phyloP scores from a whole-genome alignment of 2,113 vertebrate genomes.

The Rhegmatorhina hoffmannsi region DNA sequence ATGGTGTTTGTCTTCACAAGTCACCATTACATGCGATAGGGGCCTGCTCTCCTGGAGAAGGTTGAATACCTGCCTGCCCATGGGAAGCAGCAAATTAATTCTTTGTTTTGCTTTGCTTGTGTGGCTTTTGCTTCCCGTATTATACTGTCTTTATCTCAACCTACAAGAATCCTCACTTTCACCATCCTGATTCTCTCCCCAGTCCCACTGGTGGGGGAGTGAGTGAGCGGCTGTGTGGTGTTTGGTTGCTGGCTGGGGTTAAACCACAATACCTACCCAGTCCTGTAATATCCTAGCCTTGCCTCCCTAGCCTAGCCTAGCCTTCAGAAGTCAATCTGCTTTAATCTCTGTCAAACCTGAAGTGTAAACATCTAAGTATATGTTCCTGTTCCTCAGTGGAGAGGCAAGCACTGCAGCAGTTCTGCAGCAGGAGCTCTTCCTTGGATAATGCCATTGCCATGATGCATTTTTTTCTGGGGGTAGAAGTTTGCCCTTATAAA shows the following conservation, averaged over 20 bases:
- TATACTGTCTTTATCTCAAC: background rate
- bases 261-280: background rate
- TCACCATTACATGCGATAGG: background rate
- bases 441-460: background rate
- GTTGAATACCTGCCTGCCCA: background rate
- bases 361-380: background rate
- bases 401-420: background rate
- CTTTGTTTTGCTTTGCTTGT: background rate
- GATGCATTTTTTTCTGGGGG: background rate
- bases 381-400: background rate
- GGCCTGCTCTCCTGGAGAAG: background rate
- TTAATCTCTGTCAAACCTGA: background rate
- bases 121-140: background rate
- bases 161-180: background rate
- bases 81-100: background rate
- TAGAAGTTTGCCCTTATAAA: background rate
- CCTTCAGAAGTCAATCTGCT: background rate
- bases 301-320: background rate
- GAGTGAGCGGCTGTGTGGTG: background rate
- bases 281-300: background rate
- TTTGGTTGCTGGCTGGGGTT: background rate
- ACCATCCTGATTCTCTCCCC: fast-evolving
- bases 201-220: background rate
- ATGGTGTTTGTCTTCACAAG: background rate
- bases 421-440: background rate